A percentile compares a stretch with the other conserved stretches of the same genome.
phyloP scores from a whole-genome alignment of 2,113 vertebrate genomes.

The Psammodynastes pulverulentus region DNA sequence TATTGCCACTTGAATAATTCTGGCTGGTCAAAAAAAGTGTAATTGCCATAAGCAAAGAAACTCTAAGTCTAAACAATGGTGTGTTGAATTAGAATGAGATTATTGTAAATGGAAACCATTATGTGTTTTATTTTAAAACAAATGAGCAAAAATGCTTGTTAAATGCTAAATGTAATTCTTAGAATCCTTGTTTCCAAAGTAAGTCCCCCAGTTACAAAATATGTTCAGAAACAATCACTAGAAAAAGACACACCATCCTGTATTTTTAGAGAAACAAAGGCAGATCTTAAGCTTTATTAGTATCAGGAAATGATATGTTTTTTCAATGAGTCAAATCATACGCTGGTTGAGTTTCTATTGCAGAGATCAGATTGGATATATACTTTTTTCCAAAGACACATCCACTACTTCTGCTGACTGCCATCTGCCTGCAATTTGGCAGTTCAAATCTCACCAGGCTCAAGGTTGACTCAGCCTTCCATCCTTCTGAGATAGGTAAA shows the following conservation, averaged over 20 bases:
- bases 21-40: slow-evolving; percentile 1
- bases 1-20: slow-evolving; percentile 35
- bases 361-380: background rate
- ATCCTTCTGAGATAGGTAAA: too few species aligned
- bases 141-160: background rate
- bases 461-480: too few species aligned
- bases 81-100: rapidly evolving
- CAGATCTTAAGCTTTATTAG: background rate
- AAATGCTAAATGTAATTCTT: slow-evolving; percentile 5
- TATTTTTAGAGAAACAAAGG: background rate
- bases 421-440: too few species aligned
- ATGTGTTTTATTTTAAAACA: background rate
- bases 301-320: background rate
- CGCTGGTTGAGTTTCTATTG: background rate
- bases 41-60: slow-evolving; percentile 20
- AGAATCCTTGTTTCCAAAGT: background rate
- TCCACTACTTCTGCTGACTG: background rate
- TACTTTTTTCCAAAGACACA: background rate
- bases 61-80: slow-evolving; percentile 24
- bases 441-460: too few species aligned
- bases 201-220: background rate
- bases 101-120: background rate
- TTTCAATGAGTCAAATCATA: background rate
- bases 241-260: background rate
- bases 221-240: background rate